Evolutionary conservation across 1,140 invertebrate genomes (phyloP).

Genomic region (Drosophila punjabiensis): DNA sequence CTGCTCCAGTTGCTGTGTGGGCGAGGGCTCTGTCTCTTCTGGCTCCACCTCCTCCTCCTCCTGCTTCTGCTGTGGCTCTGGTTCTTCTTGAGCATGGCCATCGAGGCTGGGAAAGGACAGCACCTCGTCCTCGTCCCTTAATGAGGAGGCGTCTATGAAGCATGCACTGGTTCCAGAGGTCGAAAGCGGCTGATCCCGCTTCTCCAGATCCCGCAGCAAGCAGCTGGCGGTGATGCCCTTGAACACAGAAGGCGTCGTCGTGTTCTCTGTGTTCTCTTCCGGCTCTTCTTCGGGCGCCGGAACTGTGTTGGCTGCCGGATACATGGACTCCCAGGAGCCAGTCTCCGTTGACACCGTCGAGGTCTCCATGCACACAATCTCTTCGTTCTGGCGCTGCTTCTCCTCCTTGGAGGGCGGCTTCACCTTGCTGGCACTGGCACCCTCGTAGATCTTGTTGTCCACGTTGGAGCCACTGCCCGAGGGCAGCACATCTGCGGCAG

Average conservation of each 20-base stretch:
- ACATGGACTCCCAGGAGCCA: conserved; percentile 88
- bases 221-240: conserved; percentile 68
- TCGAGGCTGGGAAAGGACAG: conserved; percentile 73
- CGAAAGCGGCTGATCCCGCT: conserved; percentile 69
- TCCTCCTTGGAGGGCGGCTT: conserved; percentile 88
- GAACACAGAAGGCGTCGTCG: conserved; percentile 24
- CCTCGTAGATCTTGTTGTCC: conserved; percentile 59
- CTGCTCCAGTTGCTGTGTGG: conserved; percentile 74
- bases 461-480: conserved; percentile 28
- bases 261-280: conserved; percentile 25
- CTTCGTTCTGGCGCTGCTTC: conserved; percentile 90
- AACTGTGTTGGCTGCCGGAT: conserved; percentile 68
- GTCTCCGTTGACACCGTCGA: conserved; percentile 88
- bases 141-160: conserved; percentile 91
- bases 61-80: conserved; percentile 8
- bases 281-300: conserved; percentile 1
- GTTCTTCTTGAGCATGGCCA: conserved; percentile 41
- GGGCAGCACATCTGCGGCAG: conserved; percentile 11
- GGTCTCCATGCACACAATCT: conserved; percentile 88
- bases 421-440: conserved; percentile 23
- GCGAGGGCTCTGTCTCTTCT: conserved; percentile 50
- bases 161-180: conserved; percentile 85
- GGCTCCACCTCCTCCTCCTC: conserved; percentile 1
- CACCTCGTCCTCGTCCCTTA: conserved; percentile 88
- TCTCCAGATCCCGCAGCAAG: conserved; percentile 76